phyloP scores from a whole-genome alignment of 2,888 invertebrate genomes.

The Phaonia tiefii region DNA sequence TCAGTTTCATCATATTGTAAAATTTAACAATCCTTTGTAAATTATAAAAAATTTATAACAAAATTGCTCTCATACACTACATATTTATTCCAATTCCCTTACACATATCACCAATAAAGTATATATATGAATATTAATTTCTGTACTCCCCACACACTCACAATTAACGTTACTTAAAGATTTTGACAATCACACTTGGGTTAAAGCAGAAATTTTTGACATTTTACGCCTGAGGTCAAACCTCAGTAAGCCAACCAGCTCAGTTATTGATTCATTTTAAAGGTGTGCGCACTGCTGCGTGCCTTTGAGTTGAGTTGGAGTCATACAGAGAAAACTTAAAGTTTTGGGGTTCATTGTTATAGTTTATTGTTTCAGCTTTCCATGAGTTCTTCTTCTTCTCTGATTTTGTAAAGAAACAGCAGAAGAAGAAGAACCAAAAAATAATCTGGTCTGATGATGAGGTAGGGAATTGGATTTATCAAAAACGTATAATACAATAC shows the following conservation, averaged over 20 bases:
- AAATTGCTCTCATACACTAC: neutral
- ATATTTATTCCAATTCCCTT: neutral
- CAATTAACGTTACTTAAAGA: neutral
- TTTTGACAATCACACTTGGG: too few relatives aligned
- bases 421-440: neutral
- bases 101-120: neutral
- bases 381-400: neutral
- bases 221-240: constrained; percentile 19
- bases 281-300: neutral
- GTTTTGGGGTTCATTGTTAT: neutral
- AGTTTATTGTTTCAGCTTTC: neutral
- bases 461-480: too few relatives aligned
- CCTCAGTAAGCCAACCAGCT: neutral
- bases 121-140: too few relatives aligned
- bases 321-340: too few relatives aligned
- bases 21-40: constrained; percentile 52
- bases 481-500: too few relatives aligned
- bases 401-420: neutral
- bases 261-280: neutral
- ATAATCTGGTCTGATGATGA: too few relatives aligned
- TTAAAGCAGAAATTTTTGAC: neutral
- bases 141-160: neutral
- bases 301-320: neutral
- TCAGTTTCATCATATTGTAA: constrained; percentile 50
- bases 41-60: neutral